Percentiles rank a stretch among this genome's conserved stretches.
phyloP scores from a whole-genome alignment of 2,888 invertebrate genomes.

The Marasmarcha lunaedactyla region DNA sequence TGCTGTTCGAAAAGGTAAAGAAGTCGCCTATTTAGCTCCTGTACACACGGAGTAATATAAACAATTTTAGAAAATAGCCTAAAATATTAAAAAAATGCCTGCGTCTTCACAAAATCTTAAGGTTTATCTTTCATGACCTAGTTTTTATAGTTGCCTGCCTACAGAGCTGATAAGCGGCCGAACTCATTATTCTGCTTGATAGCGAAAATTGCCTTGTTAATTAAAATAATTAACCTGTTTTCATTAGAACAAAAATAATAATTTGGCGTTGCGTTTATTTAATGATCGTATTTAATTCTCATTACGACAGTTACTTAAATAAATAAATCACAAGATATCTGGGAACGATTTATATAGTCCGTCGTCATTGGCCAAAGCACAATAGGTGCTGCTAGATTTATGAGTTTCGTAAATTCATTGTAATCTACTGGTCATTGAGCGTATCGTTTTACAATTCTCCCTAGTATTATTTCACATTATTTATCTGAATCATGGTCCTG shows the following conservation, averaged over 20 bases:
- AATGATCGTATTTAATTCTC: background rate
- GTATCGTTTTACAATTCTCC: conserved; percentile 28
- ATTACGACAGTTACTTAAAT: background rate
- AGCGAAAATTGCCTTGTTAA: background rate
- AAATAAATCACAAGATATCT: conserved; percentile 30
- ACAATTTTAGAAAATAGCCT: too few relatives aligned
- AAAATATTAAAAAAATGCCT: too few relatives aligned
- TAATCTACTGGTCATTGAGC: conserved; percentile 38
- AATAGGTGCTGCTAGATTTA: conserved; percentile 44
- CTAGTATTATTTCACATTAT: conserved; percentile 19
- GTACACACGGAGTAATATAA: too few relatives aligned
- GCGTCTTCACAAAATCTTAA: background rate
- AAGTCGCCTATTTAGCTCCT: too few relatives aligned
- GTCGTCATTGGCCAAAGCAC: conserved; percentile 37
- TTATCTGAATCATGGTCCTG: too few relatives aligned
- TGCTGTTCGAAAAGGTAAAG: too few relatives aligned
- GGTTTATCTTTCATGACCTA: conserved; percentile 2
- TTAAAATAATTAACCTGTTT: background rate
- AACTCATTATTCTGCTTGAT: background rate
- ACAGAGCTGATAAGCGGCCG: background rate
- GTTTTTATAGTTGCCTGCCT: background rate
- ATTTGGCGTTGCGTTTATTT: background rate
- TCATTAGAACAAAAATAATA: too few relatives aligned
- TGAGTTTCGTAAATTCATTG: conserved; percentile 52
- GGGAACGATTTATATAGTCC: conserved; percentile 43